phyloP scores from a whole-genome alignment of 2,888 invertebrate species.

The Deroplatys truncata region DNA sequence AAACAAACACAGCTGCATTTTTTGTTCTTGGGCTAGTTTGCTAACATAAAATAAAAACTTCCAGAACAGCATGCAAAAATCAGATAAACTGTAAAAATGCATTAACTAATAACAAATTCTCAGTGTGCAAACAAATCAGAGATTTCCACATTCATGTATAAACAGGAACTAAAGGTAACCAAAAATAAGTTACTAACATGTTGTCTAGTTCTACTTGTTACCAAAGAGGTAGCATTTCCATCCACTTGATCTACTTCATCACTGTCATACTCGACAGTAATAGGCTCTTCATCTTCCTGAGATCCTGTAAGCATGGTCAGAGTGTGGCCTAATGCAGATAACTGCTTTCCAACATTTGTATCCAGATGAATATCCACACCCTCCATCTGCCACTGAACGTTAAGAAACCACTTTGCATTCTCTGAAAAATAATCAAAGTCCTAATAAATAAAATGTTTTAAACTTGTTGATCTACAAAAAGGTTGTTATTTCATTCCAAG shows the following conservation, averaged over 20 bases:
- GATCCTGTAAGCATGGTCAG: constrained; percentile 91
- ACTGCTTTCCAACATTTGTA: constrained; percentile 91
- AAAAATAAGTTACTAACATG: background rate
- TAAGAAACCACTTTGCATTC: constrained; percentile 97
- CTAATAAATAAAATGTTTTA: background rate
- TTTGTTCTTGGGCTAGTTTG: too few relatives aligned
- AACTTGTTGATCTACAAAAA: background rate
- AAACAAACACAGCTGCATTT: too few relatives aligned
- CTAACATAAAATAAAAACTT: too few relatives aligned
- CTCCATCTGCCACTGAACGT: constrained; percentile 99
- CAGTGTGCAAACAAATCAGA: background rate
- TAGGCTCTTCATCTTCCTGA: constrained; percentile 73
- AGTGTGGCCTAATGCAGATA: constrained; percentile 91
- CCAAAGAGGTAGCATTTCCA: constrained; percentile 34
- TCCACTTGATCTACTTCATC: constrained; percentile 71
- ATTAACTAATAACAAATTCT: too few relatives aligned
- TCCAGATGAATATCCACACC: constrained; percentile 96
- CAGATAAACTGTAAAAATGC: too few relatives aligned
- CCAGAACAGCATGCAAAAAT: too few relatives aligned
- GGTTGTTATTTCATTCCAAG: too few relatives aligned
- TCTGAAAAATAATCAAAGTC: constrained; percentile 47
- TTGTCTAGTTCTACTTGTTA: constrained; percentile 11
- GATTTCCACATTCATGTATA: background rate
- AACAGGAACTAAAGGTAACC: background rate
- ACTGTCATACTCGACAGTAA: constrained; percentile 68